Evolutionary conservation across 2,888 invertebrate genomes (phyloP).

Genomic region (Pristionchus entomophagus): DNA sequence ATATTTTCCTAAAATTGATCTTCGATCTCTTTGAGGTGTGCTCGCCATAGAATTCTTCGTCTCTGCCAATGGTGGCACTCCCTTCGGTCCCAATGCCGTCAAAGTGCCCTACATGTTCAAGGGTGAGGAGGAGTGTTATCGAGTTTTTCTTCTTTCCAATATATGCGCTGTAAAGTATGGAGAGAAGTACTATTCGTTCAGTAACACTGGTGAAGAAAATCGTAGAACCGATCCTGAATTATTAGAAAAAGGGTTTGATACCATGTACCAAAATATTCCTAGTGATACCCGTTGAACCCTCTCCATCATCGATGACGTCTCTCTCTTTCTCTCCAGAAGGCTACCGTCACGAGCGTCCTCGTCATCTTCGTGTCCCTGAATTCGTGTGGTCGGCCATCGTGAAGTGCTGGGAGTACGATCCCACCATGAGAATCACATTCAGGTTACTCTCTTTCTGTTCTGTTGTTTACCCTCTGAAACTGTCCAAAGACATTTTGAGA

Average conservation of each 20-base stretch:
- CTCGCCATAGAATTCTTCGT: constrained; percentile 39
- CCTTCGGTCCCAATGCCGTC: constrained; percentile 25
- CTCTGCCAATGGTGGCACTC: constrained; percentile 20
- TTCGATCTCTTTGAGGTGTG: background rate
- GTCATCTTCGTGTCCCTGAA: background rate
- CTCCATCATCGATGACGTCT: background rate
- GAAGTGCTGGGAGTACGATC: constrained; percentile 38
- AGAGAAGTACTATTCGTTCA: no score
- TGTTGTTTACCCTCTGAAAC: no score
- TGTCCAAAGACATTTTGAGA: background rate
- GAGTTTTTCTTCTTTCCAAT: background rate
- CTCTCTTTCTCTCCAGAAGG: background rate
- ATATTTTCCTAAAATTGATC: background rate
- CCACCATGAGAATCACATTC: constrained; percentile 34
- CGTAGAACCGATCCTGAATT: no score
- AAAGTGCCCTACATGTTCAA: constrained; percentile 43
- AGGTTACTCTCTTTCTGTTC: background rate
- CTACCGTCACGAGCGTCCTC: constrained; percentile 41
- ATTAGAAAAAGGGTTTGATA: no score
- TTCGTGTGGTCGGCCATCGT: constrained; percentile 42
- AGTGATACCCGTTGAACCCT: no score
- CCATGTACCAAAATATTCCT: no score
- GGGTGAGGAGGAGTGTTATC: background rate
- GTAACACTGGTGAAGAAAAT: no score
- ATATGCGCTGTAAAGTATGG: no score